Percentiles rank a stretch among this genome's conserved stretches.
phyloP scores from a whole-genome alignment of 2,888 invertebrate genomes.

The Branchellion lobata region DNA sequence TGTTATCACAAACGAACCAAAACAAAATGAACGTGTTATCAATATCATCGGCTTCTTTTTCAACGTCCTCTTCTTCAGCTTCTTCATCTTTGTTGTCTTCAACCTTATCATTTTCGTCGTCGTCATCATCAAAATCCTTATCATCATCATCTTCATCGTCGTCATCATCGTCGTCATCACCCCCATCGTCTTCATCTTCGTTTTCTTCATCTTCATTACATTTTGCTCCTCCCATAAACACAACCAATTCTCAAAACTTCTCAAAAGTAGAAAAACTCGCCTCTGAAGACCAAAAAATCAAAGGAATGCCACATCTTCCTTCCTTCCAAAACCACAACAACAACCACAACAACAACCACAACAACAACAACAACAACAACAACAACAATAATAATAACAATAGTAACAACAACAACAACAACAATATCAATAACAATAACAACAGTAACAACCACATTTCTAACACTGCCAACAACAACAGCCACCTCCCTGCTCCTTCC shows the following conservation, averaged over 20 bases:
- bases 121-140: no score
- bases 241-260: not conserved
- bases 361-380: not conserved
- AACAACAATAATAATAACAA: not conserved
- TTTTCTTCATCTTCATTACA: no score
- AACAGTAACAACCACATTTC: no score
- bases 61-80: not conserved
- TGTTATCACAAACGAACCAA: not conserved
- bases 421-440: no score
- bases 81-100: not conserved
- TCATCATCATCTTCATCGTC: no score
- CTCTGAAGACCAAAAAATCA: not conserved
- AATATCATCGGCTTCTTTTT: not conserved
- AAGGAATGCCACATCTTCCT: not conserved
- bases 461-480: not conserved
- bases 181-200: no score
- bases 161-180: no score
- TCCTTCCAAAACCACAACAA: constrained; percentile 2
- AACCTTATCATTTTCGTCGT: not conserved
- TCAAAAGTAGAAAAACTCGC: not conserved
- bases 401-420: not conserved
- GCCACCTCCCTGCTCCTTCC: not conserved
- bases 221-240: no score
- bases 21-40: not conserved
- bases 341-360: not conserved